Percentiles rank a stretch among this genome's conserved stretches.
phyloP scores from a whole-genome alignment of 2,113 vertebrate genomes.

The Ondatra zibethicus region DNA sequence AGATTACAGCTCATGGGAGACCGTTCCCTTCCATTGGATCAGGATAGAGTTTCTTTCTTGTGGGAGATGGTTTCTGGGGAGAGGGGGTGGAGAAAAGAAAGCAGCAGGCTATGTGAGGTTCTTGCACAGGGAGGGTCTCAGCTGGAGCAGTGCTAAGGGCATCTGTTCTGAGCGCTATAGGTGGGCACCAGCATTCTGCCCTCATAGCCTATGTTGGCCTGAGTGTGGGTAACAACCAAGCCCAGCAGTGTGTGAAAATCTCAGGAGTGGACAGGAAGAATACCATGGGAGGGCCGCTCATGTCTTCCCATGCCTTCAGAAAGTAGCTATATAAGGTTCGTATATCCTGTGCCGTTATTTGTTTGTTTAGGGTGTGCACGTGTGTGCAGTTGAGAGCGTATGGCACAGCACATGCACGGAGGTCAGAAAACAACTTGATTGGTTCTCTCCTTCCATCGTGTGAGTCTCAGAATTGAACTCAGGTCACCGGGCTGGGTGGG shows the following conservation, averaged over 20 bases:
- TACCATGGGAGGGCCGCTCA: not conserved
- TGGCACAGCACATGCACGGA: accelerated
- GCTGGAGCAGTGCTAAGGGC: not conserved
- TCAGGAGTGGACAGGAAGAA: not conserved
- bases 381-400: not conserved
- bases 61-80: not conserved
- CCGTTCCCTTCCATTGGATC: not conserved
- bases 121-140: not conserved
- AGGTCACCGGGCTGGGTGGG: not conserved
- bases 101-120: not conserved
- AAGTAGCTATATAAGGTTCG: not conserved
- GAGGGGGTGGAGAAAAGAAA: not conserved
- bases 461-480: not conserved
- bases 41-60: not conserved
- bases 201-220: accelerated
- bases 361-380: not conserved
- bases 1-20: not conserved
- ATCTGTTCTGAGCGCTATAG: too few relatives aligned
- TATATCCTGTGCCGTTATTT: not conserved
- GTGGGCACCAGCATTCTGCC: accelerated
- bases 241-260: not conserved
- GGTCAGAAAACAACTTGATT: not conserved
- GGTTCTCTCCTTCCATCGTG: not conserved
- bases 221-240: not conserved
- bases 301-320: not conserved